Evolutionary conservation across 2,797 vertebrate species (phyloP).

Genomic region (Hipposideros larvatus): DNA sequence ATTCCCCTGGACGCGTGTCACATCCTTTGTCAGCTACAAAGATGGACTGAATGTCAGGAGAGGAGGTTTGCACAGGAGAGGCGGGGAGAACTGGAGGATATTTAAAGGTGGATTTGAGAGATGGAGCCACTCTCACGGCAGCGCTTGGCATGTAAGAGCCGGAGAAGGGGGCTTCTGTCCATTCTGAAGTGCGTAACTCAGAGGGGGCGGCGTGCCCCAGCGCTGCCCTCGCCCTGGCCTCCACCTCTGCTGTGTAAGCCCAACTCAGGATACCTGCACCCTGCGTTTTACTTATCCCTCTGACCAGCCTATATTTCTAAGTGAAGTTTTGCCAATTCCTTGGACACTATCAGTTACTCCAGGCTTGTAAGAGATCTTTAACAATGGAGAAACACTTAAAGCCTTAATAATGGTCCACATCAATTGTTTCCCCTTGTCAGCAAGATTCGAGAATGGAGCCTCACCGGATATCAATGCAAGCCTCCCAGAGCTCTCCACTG

Average conservation of each 20-base stretch:
- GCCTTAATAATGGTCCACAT: conserved; percentile 79
- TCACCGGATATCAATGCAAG: conserved; percentile 70
- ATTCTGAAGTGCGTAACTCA: neutral
- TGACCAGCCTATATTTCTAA: conserved; percentile 76
- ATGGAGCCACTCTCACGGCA: neutral
- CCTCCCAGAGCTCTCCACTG: neutral
- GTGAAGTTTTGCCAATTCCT: conserved; percentile 78
- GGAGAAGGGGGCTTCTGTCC: neutral
- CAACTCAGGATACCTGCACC: neutral
- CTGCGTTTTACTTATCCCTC: conserved; percentile 58
- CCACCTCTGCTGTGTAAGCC: neutral
- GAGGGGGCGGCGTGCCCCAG: rapidly evolving
- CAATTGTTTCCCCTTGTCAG: conserved; percentile 80
- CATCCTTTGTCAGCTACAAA: neutral
- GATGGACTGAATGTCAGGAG: neutral
- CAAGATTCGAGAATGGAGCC: conserved; percentile 71
- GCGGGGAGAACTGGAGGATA: neutral
- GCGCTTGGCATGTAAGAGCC: neutral
- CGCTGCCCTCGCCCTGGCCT: rapidly evolving
- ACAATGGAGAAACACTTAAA: conserved; percentile 81
- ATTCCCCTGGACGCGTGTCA: neutral
- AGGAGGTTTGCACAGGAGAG: neutral
- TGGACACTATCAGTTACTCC: conserved; percentile 67
- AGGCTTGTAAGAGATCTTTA: conserved; percentile 83
- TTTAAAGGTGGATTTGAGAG: neutral